A percentile compares a stretch with the other conserved stretches of the same genome.
phyloP scores from a whole-genome alignment of 2,888 invertebrate genomes.

The Myopa testacea region DNA sequence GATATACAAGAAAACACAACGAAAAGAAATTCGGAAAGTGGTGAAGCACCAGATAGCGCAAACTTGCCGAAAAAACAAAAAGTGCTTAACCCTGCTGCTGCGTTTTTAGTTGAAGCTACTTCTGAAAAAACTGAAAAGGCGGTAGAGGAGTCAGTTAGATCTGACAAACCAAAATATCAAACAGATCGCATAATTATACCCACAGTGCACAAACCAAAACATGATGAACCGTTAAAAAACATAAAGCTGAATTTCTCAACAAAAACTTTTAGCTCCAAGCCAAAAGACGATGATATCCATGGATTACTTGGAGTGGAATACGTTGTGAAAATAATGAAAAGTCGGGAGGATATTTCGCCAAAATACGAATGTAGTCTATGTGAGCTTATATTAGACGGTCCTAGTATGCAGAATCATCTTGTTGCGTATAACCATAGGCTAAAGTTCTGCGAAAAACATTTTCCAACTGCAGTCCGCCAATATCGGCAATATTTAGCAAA shows the following conservation, averaged over 20 bases:
- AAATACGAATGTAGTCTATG: conserved; percentile 82
- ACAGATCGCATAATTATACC: conserved; percentile 51
- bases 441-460: conserved; percentile 75
- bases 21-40: conserved; percentile 4
- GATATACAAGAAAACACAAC: conserved; percentile 17
- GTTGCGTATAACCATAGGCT: conserved; percentile 81
- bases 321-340: conserved; percentile 78
- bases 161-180: conserved; percentile 47
- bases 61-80: conserved; percentile 38
- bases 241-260: conserved; percentile 47
- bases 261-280: conserved; percentile 47
- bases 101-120: conserved; percentile 23
- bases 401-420: conserved; percentile 82
- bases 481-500: conserved; percentile 73
- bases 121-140: conserved; percentile 6
- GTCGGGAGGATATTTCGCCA: conserved; percentile 75
- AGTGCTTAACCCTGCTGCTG: conserved; percentile 43
- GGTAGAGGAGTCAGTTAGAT: background rate
- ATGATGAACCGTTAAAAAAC: background rate
- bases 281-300: conserved; percentile 49
- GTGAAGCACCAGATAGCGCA: background rate
- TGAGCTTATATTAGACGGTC: conserved; percentile 80
- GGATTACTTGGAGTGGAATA: conserved; percentile 80
- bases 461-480: conserved; percentile 73
- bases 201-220: conserved; percentile 40